Percentiles rank a stretch among this genome's conserved stretches.
Evolutionary conservation across 2,888 invertebrate genomes (phyloP).

Genomic region (Cheilosia pagana): DNA sequence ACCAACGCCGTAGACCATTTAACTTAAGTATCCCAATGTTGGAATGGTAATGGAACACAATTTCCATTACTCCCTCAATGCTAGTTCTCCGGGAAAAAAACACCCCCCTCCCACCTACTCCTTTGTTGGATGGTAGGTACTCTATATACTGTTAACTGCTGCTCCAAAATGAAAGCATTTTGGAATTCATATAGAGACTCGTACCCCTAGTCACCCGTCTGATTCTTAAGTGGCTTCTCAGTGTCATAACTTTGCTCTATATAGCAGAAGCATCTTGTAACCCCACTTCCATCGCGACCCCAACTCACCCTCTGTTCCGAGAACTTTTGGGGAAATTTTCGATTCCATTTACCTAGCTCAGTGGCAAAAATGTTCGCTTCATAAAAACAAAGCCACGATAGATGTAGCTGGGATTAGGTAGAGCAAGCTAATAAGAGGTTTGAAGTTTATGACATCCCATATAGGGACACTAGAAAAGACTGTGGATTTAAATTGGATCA

Average conservation of each 20-base stretch:
- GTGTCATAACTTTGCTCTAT: conserved; percentile 20
- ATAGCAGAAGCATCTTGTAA: conserved; percentile 11
- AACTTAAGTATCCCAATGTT: conserved; percentile 38
- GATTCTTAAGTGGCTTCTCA: conserved; percentile 42
- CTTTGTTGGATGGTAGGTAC: conserved; percentile 1
- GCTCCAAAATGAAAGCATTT: conserved; percentile 18
- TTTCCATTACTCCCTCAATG: conserved; percentile 42
- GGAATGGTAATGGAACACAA: conserved; percentile 45
- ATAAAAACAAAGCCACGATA: conserved; percentile 59
- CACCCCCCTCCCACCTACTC: background rate
- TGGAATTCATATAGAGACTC: conserved; percentile 30
- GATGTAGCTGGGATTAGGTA: conserved; percentile 45
- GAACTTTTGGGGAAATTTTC: conserved; percentile 26
- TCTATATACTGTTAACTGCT: conserved; percentile 4
- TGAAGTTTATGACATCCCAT: conserved; percentile 42
- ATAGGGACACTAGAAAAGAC: background rate
- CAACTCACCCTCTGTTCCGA: background rate
- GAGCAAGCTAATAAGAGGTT: conserved; percentile 53
- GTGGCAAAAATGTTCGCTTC: conserved; percentile 42
- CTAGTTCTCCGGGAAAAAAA: conserved; percentile 7
- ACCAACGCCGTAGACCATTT: conserved; percentile 53
- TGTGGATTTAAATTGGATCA: conserved; percentile 49
- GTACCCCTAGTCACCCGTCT: conserved; percentile 20
- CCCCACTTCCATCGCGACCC: background rate
- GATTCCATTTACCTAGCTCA: conserved; percentile 23